Evolutionary conservation across 2,888 invertebrate species (phyloP).

Genomic region (Drosophila formosana): DNA sequence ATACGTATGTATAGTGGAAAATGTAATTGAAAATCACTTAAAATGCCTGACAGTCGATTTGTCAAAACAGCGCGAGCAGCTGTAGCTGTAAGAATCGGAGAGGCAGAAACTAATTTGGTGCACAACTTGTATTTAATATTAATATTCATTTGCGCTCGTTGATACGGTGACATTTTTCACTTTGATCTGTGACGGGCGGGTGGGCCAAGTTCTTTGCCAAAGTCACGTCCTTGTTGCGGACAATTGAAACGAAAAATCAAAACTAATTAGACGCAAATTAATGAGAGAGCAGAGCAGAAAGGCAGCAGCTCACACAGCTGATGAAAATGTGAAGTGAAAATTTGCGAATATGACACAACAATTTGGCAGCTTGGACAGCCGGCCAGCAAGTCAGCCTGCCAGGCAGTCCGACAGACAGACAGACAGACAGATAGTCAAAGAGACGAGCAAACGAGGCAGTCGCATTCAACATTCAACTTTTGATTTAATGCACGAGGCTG

Average conservation of each 20-base stretch:
- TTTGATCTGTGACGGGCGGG: slow-evolving; percentile 65
- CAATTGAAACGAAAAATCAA: slow-evolving; percentile 62
- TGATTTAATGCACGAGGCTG: slow-evolving; percentile 53
- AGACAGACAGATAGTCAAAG: neutral
- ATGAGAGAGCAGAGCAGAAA: slow-evolving; percentile 48
- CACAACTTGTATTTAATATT: slow-evolving; percentile 27
- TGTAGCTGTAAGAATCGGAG: slow-evolving; percentile 32
- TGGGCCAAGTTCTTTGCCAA: slow-evolving; percentile 79
- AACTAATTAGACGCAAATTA: slow-evolving; percentile 79
- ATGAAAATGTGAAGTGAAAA: slow-evolving; percentile 74
- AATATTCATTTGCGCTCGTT: slow-evolving; percentile 64
- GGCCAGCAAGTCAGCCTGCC: slow-evolving; percentile 15
- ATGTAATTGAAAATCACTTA: slow-evolving; percentile 68
- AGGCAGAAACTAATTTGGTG: slow-evolving; percentile 46
- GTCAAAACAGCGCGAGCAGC: slow-evolving; percentile 57
- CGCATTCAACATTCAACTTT: slow-evolving; percentile 23
- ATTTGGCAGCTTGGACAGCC: slow-evolving; percentile 72
- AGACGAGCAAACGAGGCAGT: neutral
- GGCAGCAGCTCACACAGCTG: slow-evolving; percentile 45
- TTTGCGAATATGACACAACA: slow-evolving; percentile 70
- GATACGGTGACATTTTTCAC: slow-evolving; percentile 58
- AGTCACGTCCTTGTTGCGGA: slow-evolving; percentile 74
- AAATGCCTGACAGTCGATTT: slow-evolving; percentile 66
- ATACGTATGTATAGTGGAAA: slow-evolving; percentile 7
- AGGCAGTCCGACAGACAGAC: neutral